Evolutionary conservation across 2,113 vertebrate species (phyloP), one percentile per base, ranked within the genome.

Genomic region (Epinephelus lanceolatus): DNA sequence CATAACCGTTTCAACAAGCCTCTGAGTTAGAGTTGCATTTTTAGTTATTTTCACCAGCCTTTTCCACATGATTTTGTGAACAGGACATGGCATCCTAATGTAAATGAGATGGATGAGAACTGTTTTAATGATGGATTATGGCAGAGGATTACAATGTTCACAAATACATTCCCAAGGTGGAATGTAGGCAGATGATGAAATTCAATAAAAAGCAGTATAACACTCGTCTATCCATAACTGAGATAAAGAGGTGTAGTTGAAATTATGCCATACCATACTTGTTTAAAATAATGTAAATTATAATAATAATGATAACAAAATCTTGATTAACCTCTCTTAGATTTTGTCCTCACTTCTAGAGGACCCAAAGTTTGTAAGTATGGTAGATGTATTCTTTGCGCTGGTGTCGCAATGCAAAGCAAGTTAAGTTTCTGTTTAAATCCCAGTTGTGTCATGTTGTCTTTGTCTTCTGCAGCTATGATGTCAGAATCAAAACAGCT

Each of bases 101-200:
- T 51, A 49, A 47, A 49, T 67, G 8, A 27, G 65, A 67, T 67
- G 15, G 65, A 67, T 67, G 42, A 49, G 45, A 27, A 67, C n/a
- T 18, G 13, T 49, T 67, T 67, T 19, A 49, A 25, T 27, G 23
- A 67, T 67, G 13, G 45, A 47, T 67, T 27, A 27, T 49, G 45
- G 65, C 42, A 67, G 15, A 67, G 65, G 40, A 65, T 59, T 59
- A 27, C 23, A 23, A 23, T 30, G 60, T 25, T 66, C 62, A 66
- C 62, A 17, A 42, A 45, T 45, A 42, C 11, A 63, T n/a, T 63
- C n/a, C 40, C 40, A 14, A 6, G 21, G 21, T 6, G n/a, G 33
- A 21, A 45, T 56, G 40, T 15, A 23, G 33, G 23, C 49, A 61
- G 33, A 79, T 66, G 66, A 33, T 66, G 52, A 55, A 63, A 73